Percentiles rank a stretch among this genome's conserved stretches.
Conservation (phyloP, 1,140 invertebrate species). For the Danaus plexippus region DNA sequence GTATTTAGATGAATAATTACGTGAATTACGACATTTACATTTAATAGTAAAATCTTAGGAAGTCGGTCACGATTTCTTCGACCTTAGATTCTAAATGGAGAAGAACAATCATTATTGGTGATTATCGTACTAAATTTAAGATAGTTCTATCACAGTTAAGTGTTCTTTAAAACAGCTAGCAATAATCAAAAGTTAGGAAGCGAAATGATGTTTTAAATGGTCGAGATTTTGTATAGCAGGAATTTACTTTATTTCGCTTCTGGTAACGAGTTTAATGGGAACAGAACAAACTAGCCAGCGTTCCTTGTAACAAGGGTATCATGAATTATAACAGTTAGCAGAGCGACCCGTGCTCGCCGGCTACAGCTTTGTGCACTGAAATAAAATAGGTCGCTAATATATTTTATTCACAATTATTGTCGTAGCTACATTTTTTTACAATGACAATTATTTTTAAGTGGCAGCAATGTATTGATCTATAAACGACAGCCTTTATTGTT, state of each 20-base stretch:
- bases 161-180: too few species aligned
- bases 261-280: slow-evolving; percentile 26
- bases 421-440: neutral
- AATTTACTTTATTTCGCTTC: slow-evolving; percentile 12
- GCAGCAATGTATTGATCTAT: too few species aligned
- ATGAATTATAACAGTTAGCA: slow-evolving; percentile 28
- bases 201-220: neutral
- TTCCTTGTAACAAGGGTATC: slow-evolving; percentile 23
- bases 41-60: too few species aligned
- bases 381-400: slow-evolving; percentile 3
- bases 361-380: slow-evolving; percentile 18
- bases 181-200: neutral
- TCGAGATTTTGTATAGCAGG: slow-evolving; percentile 3
- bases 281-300: slow-evolving; percentile 22
- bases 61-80: too few species aligned
- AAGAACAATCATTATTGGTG: too few species aligned
- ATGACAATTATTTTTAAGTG: too few species aligned
- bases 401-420: neutral
- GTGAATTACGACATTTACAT: too few species aligned
- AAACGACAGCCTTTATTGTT: too few species aligned
- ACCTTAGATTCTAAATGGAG: too few species aligned
- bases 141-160: too few species aligned
- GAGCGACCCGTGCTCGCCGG: slow-evolving; percentile 15
- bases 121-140: too few species aligned
- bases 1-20: too few species aligned